Evolutionary conservation across 2,888 invertebrate genomes (phyloP).

Genomic region (Eristalinus sepulchralis): DNA sequence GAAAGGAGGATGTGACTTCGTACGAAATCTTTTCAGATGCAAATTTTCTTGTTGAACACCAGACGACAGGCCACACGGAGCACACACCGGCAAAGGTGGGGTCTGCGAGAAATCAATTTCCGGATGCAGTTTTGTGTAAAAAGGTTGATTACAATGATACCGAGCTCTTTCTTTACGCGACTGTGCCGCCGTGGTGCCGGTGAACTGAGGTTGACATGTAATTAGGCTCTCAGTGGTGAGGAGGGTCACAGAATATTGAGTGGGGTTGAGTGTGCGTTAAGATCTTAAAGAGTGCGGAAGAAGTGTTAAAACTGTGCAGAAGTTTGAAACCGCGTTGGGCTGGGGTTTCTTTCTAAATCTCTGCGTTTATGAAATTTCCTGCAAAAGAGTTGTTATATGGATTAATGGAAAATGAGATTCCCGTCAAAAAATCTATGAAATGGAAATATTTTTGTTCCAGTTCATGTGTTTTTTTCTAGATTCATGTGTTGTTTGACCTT

Average conservation of each 20-base stretch:
- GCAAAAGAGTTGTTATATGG: too few species aligned
- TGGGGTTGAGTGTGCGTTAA: neutral
- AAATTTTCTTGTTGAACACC: slow-evolving; percentile 47
- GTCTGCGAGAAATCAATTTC: slow-evolving; percentile 65
- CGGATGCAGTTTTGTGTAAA: slow-evolving; percentile 69
- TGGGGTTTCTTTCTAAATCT: too few species aligned
- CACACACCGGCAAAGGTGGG: slow-evolving; percentile 3
- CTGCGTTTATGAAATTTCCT: too few species aligned
- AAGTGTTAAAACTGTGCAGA: neutral
- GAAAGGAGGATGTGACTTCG: slow-evolving; percentile 26
- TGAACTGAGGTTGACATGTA: slow-evolving; percentile 66
- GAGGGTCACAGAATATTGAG: neutral
- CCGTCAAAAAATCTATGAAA: too few species aligned
- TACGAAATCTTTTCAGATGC: slow-evolving; percentile 60
- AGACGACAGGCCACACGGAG: neutral
- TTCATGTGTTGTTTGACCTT: too few species aligned
- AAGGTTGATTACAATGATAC: slow-evolving; percentile 68
- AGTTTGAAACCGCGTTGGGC: too few species aligned
- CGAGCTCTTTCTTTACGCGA: slow-evolving; percentile 21
- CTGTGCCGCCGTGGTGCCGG: slow-evolving; percentile 28
- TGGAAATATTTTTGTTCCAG: too few species aligned
- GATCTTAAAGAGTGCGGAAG: neutral
- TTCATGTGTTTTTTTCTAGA: too few species aligned
- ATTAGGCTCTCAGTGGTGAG: slow-evolving; percentile 43
- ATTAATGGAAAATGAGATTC: too few species aligned